phyloP scores from a whole-genome alignment of 2,888 invertebrate genomes.

The Parnassius orleans region DNA sequence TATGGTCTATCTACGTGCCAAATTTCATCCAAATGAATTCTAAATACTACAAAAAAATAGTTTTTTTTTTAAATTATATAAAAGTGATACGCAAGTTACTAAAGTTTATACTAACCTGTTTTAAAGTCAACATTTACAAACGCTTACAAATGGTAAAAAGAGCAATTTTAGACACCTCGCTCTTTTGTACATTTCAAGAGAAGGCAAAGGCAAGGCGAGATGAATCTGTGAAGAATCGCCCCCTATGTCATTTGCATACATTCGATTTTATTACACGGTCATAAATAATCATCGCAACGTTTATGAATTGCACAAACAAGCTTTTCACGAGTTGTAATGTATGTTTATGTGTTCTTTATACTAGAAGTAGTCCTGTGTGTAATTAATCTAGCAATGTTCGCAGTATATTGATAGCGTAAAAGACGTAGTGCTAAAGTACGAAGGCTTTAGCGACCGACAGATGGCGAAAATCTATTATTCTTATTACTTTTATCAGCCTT shows the following conservation, averaged over 20 bases:
- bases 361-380: constrained; percentile 1
- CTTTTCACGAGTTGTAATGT: constrained; percentile 5
- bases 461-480: no score
- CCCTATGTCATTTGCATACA: constrained; percentile 58
- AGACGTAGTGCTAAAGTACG: no score
- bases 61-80: no score
- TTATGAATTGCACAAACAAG: constrained; percentile 26
- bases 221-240: constrained; percentile 51
- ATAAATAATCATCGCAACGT: constrained; percentile 30
- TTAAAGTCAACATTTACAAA: background rate
- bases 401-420: no score
- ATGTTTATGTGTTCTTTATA: constrained; percentile 10
- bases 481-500: no score
- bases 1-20: no score
- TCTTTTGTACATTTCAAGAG: constrained; percentile 41
- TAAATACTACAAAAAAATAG: no score
- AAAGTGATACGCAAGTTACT: no score
- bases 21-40: no score
- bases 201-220: constrained; percentile 44
- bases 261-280: constrained; percentile 47
- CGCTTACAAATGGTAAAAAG: constrained; percentile 27
- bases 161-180: constrained; percentile 48
- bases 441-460: no score
- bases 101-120: no score
- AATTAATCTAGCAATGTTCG: background rate